phyloP scores from a whole-genome alignment of 2,888 invertebrate species.

The Drosophila pegasa region DNA sequence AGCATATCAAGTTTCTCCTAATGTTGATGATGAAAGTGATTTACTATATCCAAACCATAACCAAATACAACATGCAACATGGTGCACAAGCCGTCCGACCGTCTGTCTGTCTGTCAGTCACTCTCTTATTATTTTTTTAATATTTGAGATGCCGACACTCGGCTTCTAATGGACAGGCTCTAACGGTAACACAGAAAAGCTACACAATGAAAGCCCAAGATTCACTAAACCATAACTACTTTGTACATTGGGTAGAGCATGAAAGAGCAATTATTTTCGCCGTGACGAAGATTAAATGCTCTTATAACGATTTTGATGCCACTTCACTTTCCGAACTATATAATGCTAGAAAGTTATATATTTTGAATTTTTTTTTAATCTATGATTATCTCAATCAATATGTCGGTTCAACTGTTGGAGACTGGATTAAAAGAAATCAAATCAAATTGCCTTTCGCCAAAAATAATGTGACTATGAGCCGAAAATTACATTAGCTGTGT shows the following conservation, averaged over 20 bases:
- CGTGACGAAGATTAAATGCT: constrained; percentile 42
- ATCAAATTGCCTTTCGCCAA: constrained; percentile 20
- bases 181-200: constrained; percentile 45
- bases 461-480: constrained; percentile 11
- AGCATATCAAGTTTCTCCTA: constrained; percentile 47
- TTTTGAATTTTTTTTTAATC: no score
- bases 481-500: constrained; percentile 6
- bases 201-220: constrained; percentile 57
- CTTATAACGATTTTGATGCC: constrained; percentile 17
- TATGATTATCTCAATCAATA: constrained; percentile 6
- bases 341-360: no score
- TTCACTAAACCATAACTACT: constrained; percentile 70
- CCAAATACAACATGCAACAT: constrained; percentile 46
- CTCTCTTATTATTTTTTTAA: no score
- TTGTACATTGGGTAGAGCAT: constrained; percentile 37
- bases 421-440: constrained; percentile 1
- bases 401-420: not conserved
- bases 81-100: constrained; percentile 33
- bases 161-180: constrained; percentile 34
- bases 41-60: constrained; percentile 54
- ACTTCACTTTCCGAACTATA: constrained; percentile 13
- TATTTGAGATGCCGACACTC: constrained; percentile 26
- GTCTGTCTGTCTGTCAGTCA: constrained; percentile 26
- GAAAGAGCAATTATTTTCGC: constrained; percentile 33
- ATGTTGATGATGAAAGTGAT: constrained; percentile 72